A percentile compares a stretch with the other conserved stretches of the same genome.
Evolutionary conservation across 1,140 invertebrate species (phyloP).

Genomic region (Musca vetustissima): DNA sequence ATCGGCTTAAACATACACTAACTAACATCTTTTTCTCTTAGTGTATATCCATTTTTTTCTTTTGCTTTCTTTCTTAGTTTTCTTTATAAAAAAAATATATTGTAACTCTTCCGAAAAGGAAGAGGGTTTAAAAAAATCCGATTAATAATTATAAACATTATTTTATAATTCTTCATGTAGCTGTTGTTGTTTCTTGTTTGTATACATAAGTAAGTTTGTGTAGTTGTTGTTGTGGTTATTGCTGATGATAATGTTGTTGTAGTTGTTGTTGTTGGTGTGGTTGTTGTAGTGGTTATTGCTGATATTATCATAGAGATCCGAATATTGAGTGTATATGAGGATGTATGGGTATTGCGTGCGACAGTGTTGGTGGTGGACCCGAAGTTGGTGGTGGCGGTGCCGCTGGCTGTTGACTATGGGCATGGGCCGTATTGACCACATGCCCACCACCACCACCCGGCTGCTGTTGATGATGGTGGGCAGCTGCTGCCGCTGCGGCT

Average conservation of each 20-base stretch:
- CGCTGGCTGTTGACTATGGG: conserved; percentile 19
- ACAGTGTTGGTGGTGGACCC: conserved; percentile 37
- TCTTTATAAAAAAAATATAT: no score
- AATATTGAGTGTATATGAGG: conserved; percentile 56
- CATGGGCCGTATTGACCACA: conserved; percentile 11
- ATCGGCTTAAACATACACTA: no score
- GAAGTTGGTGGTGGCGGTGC: conserved; percentile 35
- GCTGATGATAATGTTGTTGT: conserved; percentile 17
- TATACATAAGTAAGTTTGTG: conserved; percentile 21
- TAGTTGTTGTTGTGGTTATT: background rate
- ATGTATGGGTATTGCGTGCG: conserved; percentile 53
- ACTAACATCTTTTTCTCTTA: no score
- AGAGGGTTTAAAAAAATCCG: no score
- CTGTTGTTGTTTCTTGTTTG: conserved; percentile 9
- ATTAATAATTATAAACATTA: background rate
- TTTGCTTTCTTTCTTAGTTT: no score
- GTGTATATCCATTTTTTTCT: no score
- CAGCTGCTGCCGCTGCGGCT: conserved; percentile 30
- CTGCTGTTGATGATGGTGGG: conserved; percentile 34
- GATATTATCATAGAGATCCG: conserved; percentile 55
- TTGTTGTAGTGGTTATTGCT: conserved; percentile 18
- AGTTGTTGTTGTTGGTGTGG: background rate
- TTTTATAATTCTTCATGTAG: conserved; percentile 6
- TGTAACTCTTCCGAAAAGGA: no score
- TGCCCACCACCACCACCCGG: conserved; percentile 31